Conservation (phyloP, 1,140 invertebrate species). For the Drosophila athabasca region DNA sequence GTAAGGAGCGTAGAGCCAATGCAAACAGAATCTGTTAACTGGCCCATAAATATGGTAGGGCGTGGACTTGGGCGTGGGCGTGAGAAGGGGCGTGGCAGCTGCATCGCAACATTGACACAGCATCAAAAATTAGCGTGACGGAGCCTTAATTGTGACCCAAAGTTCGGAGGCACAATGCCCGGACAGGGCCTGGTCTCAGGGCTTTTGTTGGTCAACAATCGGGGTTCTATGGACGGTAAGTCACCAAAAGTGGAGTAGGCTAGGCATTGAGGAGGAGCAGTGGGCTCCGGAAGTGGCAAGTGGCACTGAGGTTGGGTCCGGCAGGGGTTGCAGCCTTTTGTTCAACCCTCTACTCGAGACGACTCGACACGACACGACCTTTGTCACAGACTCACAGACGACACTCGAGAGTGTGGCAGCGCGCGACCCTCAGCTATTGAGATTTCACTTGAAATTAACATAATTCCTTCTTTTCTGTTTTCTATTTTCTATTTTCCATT, state of each 20-base stretch:
- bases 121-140: conserved; percentile 69
- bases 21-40: conserved; percentile 37
- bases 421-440: conserved; percentile 21
- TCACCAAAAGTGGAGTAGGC: conserved; percentile 23
- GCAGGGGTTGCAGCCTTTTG: conserved; percentile 14
- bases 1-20: conserved; percentile 12
- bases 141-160: conserved; percentile 56
- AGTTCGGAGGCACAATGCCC: neutral
- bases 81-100: conserved; percentile 43
- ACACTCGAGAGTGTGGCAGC: conserved; percentile 38
- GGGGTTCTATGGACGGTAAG: conserved; percentile 53
- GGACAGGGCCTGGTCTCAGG: neutral
- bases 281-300: conserved; percentile 8
- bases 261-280: conserved; percentile 31
- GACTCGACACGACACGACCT: conserved; percentile 35
- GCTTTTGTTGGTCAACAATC: conserved; percentile 46
- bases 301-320: conserved; percentile 32
- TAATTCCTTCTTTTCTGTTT: conserved; percentile 68
- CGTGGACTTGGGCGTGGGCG: conserved; percentile 16
- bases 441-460: conserved; percentile 78
- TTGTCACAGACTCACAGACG: conserved; percentile 63
- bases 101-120: conserved; percentile 47
- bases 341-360: neutral
- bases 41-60: no score
- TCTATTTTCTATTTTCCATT: conserved; percentile 6